A percentile compares a stretch with the other conserved stretches of the same genome.
phyloP scores from a whole-genome alignment of 2,797 vertebrate genomes.

The Yasuhikotakia modesta region DNA sequence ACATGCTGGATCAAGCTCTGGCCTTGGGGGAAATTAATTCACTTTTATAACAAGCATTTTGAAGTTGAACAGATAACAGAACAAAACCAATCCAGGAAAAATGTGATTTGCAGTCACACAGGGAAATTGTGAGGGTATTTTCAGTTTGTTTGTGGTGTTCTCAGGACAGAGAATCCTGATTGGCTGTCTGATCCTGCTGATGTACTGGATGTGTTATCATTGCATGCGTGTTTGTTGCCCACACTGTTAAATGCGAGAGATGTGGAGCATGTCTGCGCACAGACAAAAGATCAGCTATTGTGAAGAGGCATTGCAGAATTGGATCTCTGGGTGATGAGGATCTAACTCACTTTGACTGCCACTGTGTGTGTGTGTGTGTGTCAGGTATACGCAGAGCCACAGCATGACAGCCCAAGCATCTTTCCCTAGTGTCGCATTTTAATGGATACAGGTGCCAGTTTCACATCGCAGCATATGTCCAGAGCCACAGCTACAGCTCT shows the following conservation, averaged over 20 bases:
- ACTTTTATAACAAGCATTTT: conserved; percentile 11
- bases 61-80: conserved; percentile 36
- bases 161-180: conserved; percentile 8
- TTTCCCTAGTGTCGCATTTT: conserved; percentile 61
- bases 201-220: conserved; percentile 24
- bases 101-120: conserved; percentile 11
- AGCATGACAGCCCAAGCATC: not conserved
- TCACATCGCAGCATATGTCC: conserved; percentile 51
- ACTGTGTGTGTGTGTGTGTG: conserved; percentile 4
- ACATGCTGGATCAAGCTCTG: conserved; percentile 12
- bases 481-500: conserved; percentile 55
- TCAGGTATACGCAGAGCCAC: not conserved
- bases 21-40: no score
- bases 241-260: conserved; percentile 6
- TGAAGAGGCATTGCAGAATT: not conserved
- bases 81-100: conserved; percentile 27
- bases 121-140: conserved; percentile 9
- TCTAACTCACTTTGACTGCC: not conserved
- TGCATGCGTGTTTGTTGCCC: conserved; percentile 13
- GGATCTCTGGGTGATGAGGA: conserved; percentile 8
- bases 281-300: conserved; percentile 52
- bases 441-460: conserved; percentile 64
- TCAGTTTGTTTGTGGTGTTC: conserved; percentile 24
- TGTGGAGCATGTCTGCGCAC: not conserved
- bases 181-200: conserved; percentile 32